Conservation (phyloP, 2,888 invertebrate genomes). For the Cabera pusaria region DNA sequence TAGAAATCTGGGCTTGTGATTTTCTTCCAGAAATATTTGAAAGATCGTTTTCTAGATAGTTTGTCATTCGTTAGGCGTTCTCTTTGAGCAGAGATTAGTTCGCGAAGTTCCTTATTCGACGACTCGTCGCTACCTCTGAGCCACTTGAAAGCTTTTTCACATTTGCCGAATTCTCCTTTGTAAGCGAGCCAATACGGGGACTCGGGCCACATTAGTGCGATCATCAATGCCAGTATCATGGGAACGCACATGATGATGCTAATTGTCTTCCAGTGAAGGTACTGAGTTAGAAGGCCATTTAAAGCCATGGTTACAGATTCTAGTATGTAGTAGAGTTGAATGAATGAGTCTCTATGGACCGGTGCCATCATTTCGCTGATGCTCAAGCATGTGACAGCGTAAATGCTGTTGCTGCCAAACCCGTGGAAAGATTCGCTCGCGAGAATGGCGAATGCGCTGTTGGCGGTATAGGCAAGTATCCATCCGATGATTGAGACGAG, state of each 20-base stretch:
- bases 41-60: neutral
- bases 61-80: neutral
- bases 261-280: slow-evolving; percentile 28
- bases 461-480: slow-evolving; percentile 21
- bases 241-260: slow-evolving; percentile 23
- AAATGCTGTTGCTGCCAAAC: slow-evolving; percentile 25
- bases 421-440: slow-evolving; percentile 27
- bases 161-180: slow-evolving; percentile 27
- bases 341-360: slow-evolving; percentile 20
- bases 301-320: slow-evolving; percentile 21
- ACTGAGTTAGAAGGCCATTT: slow-evolving; percentile 17
- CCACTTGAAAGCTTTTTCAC: slow-evolving; percentile 28
- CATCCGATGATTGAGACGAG: slow-evolving; percentile 26
- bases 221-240: slow-evolving; percentile 18
- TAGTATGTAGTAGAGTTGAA: slow-evolving; percentile 18
- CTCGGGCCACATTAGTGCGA: slow-evolving; percentile 30
- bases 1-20: slow-evolving; percentile 20
- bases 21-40: slow-evolving; percentile 6
- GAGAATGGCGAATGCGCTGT: slow-evolving; percentile 10
- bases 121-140: slow-evolving; percentile 26
- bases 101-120: slow-evolving; percentile 27
- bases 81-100: slow-evolving; percentile 11
- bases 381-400: slow-evolving; percentile 22
- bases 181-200: slow-evolving; percentile 34
- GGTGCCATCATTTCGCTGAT: slow-evolving; percentile 31